These are phyloP conservation scores for Sprattus sprattus DNA, from an alignment of 2,113 vertebrate species.

Conservation along the genomic window DNA sequence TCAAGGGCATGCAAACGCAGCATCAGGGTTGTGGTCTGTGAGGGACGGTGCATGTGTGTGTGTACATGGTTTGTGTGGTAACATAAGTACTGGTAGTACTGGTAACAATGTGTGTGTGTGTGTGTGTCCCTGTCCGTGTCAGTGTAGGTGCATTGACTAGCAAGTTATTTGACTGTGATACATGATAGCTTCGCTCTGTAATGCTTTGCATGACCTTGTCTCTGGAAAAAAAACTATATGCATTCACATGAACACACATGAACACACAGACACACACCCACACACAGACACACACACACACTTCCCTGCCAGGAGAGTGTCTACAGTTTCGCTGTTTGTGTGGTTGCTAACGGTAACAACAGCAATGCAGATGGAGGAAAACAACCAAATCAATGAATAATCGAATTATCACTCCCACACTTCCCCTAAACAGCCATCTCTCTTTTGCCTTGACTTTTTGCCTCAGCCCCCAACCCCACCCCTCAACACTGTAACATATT, in stretches of 20 bases:
- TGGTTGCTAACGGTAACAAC: conserved; percentile 48
- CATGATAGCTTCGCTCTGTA: neutral
- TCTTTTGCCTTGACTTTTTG: neutral
- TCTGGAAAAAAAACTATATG: neutral
- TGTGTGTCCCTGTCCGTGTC: neutral
- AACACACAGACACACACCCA: neutral
- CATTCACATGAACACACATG: neutral
- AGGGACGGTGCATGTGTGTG: neutral
- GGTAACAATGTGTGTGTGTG: neutral
- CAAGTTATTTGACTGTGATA: neutral
- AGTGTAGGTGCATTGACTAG: neutral
- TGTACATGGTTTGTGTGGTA: neutral
- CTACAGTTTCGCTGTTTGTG: conserved; percentile 40
- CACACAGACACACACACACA: neutral
- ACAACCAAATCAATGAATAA: conserved; percentile 38
- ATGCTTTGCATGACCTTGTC: neutral
- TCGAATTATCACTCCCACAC: conserved; percentile 28
- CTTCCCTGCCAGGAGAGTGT: conserved; percentile 17
- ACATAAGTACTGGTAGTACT: too few relatives aligned
- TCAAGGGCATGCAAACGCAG: neutral
- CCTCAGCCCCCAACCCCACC: neutral
- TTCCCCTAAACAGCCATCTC: neutral
- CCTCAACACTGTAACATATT: neutral
- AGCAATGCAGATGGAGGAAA: conserved; percentile 28
- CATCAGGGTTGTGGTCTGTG: neutral